Base-by-base conservation (phyloP, 2,888 invertebrate species). In the Vanessa cardui region DNA sequence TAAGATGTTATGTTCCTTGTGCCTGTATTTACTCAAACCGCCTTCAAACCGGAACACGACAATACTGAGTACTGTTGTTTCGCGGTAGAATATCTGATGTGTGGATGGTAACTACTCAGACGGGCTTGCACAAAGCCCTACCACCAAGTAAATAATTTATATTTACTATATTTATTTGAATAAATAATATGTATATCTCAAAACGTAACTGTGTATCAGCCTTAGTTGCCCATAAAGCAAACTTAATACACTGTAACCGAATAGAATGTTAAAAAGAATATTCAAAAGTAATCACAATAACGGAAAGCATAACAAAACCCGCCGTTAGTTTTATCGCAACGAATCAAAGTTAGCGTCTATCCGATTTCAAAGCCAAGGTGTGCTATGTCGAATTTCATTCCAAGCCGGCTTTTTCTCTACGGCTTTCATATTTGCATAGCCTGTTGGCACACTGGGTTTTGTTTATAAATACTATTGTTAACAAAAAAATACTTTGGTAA, bases 351-450 rank as follows among this genome's bases (percentile, higher is more conserved):
- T 73, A 73, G 74, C 72, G 75, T 74, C 74, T 73, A 70, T 73
- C 74, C 73, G 73, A 73, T 74, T 72, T 72, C 70, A 70, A 66
- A 73, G 75, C 73, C 72, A 64, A 73, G 78, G 77, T 73, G 73
- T 75, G 71, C 71, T 65, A 73, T 75, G 72, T 70, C 73, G 77
- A 81, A 79, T 76, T 83, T 81, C 81, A 83, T 81, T 79, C 76
- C 77, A 46, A 72, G 78, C 79, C 80, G 76, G 76, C 78, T 78
- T 81, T 78, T 80, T 76, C 77, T 76, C 73, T 70, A 70, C 73
- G 59, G 67, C 67, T 60, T 70, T 70, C 62, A 70, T 69, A 71
- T 72, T 69, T 68, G 66, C 65, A 71, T 71, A 67, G 47, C 70
- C 44, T 64, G 60, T n/a, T 18, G 64, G 58, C 58, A 63, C 65